Evolutionary conservation across 2,113 vertebrate species (phyloP), one percentile per base, ranked within the genome.

Genomic region (Varanus salvator): DNA sequence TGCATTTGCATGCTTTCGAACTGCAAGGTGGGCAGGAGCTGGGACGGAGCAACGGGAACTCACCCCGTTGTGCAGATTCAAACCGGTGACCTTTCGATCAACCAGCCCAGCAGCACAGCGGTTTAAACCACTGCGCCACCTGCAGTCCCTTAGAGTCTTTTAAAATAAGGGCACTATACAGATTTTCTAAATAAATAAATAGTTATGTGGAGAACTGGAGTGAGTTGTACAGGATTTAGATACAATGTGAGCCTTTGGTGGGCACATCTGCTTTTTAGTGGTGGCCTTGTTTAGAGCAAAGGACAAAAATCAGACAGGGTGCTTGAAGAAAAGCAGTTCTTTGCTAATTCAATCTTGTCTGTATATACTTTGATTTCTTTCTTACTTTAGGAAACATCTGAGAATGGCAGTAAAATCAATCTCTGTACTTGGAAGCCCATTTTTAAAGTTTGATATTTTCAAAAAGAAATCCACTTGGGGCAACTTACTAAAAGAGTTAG

Each of bases 321-420:
- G 34, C 94, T 96, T 94, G 72, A 88, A 93, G 94, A 87, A 87
- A 93, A 88, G 91, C 54, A 96, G 92, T 57, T 87, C 68, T 94
- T 91, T 84, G 60, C 87, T 94, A 95, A 96, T 95, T 92, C 94
- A 92, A 92, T 95, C 86, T 91, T 86, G 11, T 92, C 60, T 89
- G 1, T 91, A 85, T 84, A 71, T 93, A 93, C 94, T 94, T 92
- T 88, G 71, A 95, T 96, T 96, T 95, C 88, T 94, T 72, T 94
- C 90, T 94, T 87, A 92, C 85, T 93, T 91, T 78, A 94, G 48
- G 84, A 91, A 93, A 95, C 72, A 86, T 92, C 60, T 91, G 75
- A 89, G 93, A 94, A 92, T 64, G 84, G 66, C 89, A 92, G 54
- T 85, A 84, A 91, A 92, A 92, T 91, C 88, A 94, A 25, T 48